These are phyloP conservation scores for Syrrhaptes paradoxus DNA, from an alignment of 2,113 vertebrate species.

Conservation along the genomic window DNA sequence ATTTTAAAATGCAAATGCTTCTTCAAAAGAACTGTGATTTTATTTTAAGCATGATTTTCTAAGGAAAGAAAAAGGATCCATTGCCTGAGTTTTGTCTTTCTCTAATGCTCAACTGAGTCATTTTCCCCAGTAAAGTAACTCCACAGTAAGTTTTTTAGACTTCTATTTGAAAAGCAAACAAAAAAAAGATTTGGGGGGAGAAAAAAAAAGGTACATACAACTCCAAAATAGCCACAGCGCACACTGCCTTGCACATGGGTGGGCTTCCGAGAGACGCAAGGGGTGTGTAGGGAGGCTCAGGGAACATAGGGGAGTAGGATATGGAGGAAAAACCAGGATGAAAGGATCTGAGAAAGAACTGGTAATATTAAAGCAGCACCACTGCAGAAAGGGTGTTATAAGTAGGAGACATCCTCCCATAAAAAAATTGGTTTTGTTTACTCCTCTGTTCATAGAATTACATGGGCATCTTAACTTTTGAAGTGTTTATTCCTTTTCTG, in stretches of 20 bases:
- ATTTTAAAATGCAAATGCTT: not conserved
- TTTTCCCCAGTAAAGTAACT: not conserved
- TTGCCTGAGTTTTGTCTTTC: not conserved
- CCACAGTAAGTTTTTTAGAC: not conserved
- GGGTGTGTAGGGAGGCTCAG: fast-evolving
- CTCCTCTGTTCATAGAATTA: not conserved
- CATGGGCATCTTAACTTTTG: not conserved
- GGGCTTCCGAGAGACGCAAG: not conserved
- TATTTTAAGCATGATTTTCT: not conserved
- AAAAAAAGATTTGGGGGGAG: not conserved
- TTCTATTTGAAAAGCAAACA: not conserved
- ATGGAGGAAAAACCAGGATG: not conserved
- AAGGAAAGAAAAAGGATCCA: not conserved
- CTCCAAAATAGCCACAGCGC: not conserved
- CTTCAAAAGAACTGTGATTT: not conserved
- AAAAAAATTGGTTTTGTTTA: not conserved
- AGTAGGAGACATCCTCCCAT: not conserved
- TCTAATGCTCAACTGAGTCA: not conserved
- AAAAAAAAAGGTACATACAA: not conserved
- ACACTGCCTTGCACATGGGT: not conserved
- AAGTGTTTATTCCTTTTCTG: not conserved
- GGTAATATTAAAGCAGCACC: not conserved
- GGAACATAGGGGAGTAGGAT: not conserved
- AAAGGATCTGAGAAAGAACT: not conserved
- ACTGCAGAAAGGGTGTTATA: not conserved